Evolutionary conservation across 2,888 invertebrate species (phyloP), one percentile per base, ranked within the genome.

Genomic region (Colletes collaris): DNA sequence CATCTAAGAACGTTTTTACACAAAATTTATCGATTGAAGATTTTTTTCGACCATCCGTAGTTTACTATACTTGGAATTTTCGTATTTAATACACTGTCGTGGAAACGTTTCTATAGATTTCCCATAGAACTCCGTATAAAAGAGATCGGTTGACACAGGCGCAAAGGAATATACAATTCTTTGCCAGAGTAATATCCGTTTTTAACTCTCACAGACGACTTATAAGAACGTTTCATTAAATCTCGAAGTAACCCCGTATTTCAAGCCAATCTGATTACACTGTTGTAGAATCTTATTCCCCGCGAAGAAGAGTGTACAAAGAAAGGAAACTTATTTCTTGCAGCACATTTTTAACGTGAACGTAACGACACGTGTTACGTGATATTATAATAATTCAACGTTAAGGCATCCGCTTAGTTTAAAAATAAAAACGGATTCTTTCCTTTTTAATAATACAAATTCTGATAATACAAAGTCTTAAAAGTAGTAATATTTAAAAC

Each of bases 241-340:
- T 63, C 62, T 46, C 19, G 11, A 49, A 55, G 55, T 44, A 35
- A 52, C 10, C 27, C 58, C 13, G 27, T 46, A 46, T 74, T 37
- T 53, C 58, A 49, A 53, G 49, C 16, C 44, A 63, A 58, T 75
- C 16, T 55, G 63, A 68, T 77, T 77, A 63, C 27, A 53, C 58
- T 59, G 75, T 59, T 19, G 44, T 52, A n/a, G 13, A n/a, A 35
- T 7, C 59, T 75, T 68, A 64, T 75, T 68, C 37, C 56, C n/a
- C 16, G 56, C 44, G 11, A 27, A 37, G 50, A 49, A 46, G 10
- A 27, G 13, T 27, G 6, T 44, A 27, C 8, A 8, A 19, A 19
- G 37, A 27, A 49, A 10, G 13, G 55, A 3, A 59, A 8, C 44
- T 46, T 8, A 46, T 8, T 8, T 46, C 10, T 46, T 8, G 44